phyloP scores from a whole-genome alignment of 1,140 invertebrate species.

The Solen grandis region DNA sequence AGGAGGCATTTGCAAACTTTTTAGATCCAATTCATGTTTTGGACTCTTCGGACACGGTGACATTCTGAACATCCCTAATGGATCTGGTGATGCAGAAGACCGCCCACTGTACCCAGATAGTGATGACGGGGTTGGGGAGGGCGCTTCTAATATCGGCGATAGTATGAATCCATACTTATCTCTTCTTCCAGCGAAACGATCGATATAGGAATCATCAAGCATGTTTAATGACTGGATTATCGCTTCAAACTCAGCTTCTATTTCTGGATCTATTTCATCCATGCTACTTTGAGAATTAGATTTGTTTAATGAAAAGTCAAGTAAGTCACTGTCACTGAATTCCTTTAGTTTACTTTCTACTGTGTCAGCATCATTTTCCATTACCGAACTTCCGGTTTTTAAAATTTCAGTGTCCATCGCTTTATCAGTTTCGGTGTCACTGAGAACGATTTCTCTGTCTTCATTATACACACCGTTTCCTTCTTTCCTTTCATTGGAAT shows the following conservation, averaged over 20 bases:
- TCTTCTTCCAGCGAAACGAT: conserved; percentile 34
- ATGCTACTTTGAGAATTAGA: too few species aligned
- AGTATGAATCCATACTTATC: conserved; percentile 45
- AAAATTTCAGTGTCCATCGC: too few species aligned
- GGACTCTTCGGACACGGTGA: conserved; percentile 21
- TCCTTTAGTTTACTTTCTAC: too few species aligned
- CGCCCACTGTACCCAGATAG: conserved; percentile 25
- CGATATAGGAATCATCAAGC: conserved; percentile 24
- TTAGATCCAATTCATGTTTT: conserved; percentile 20
- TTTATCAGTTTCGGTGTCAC: too few species aligned
- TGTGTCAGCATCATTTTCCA: too few species aligned
- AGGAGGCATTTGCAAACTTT: conserved; percentile 4
- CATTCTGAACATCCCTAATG: conserved; percentile 41
- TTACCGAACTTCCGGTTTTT: too few species aligned
- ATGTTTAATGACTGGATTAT: conserved; percentile 19
- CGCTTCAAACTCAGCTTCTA: conserved; percentile 46
- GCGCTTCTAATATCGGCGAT: conserved; percentile 22
- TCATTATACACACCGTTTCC: too few species aligned
- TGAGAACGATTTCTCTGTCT: too few species aligned
- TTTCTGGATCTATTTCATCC: not conserved
- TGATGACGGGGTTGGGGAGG: conserved; percentile 34
- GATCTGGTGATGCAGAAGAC: conserved; percentile 42
- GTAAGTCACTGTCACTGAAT: too few species aligned
- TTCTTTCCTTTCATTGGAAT: too few species aligned
- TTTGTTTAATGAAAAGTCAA: too few species aligned